A percentile compares a stretch with the other conserved stretches of the same genome.
Evolutionary conservation across 92 coral and sea anemone genomes (phyloP).

Genomic region (Diadumene lineata): DNA sequence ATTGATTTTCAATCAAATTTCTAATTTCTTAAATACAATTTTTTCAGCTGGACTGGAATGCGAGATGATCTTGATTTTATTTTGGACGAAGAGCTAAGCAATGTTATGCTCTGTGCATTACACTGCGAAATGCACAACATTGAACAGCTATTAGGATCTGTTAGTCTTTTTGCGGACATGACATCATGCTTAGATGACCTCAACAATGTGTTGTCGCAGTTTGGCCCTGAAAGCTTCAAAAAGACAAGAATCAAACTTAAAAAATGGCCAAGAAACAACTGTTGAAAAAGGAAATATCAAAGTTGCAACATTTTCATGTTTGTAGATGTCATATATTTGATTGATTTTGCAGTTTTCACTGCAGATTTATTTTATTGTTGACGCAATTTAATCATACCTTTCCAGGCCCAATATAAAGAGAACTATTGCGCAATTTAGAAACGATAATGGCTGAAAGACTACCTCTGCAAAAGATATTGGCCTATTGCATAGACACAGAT

Average conservation of each 20-base stretch:
- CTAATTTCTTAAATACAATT: too few species aligned
- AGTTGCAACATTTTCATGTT: slow-evolving; percentile 60
- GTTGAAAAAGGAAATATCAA: slow-evolving; percentile 48
- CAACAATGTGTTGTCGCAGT: slow-evolving; percentile 30
- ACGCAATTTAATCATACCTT: neutral
- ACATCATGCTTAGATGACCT: slow-evolving; percentile 39
- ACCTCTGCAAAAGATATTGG: slow-evolving; percentile 16
- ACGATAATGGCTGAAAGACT: slow-evolving; percentile 31
- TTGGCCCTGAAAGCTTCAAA: slow-evolving; percentile 61
- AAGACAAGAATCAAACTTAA: slow-evolving; percentile 45
- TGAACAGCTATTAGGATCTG: slow-evolving; percentile 49
- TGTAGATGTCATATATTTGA: neutral
- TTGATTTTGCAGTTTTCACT: too few species aligned
- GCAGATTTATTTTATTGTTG: too few species aligned
- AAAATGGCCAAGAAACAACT: slow-evolving; percentile 41
- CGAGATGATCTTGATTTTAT: slow-evolving; percentile 56
- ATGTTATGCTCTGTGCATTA: slow-evolving; percentile 63
- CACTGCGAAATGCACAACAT: slow-evolving; percentile 66
- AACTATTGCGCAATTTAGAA: slow-evolving; percentile 23
- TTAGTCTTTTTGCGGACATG: slow-evolving; percentile 49
- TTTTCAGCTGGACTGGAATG: slow-evolving; percentile 59
- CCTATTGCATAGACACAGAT: neutral
- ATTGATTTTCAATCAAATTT: too few species aligned
- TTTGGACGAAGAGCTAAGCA: slow-evolving; percentile 40
- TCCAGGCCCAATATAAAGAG: slow-evolving; percentile 37